Conservation (phyloP, 2,797 vertebrate genomes). For the Chanos chanos region DNA sequence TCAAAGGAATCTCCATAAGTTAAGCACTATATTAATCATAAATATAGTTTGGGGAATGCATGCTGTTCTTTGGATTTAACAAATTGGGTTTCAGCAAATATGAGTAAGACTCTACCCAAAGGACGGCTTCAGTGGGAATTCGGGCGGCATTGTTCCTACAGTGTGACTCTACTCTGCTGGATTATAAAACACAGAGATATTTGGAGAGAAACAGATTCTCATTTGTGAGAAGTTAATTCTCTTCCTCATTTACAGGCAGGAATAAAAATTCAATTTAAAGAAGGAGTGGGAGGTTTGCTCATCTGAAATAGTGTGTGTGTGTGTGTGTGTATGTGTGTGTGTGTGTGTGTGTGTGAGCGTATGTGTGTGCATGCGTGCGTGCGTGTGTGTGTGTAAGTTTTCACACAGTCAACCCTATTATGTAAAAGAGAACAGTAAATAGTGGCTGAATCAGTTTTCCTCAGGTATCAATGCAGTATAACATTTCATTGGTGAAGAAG, state of each 20-base stretch:
- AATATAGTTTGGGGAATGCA: constrained; percentile 57
- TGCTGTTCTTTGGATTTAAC: constrained; percentile 64
- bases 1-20: constrained; percentile 61
- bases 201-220: constrained; percentile 55
- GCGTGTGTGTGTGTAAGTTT: constrained; percentile 15
- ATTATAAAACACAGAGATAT: constrained; percentile 51
- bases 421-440: constrained; percentile 43
- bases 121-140: constrained; percentile 35
- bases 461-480: constrained; percentile 20
- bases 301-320: constrained; percentile 37
- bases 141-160: constrained; percentile 49
- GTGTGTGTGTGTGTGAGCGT: not conserved
- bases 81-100: constrained; percentile 68
- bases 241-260: constrained; percentile 41
- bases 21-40: constrained; percentile 67
- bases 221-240: constrained; percentile 47
- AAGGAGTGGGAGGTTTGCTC: constrained; percentile 45
- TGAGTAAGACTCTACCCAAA: constrained; percentile 26
- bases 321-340: constrained; percentile 4
- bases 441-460: constrained; percentile 33
- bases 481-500: constrained; percentile 25
- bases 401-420: constrained; percentile 52
- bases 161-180: constrained; percentile 64
- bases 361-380: not conserved
- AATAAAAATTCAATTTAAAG: constrained; percentile 53